A percentile compares a stretch with the other conserved stretches of the same genome.
Evolutionary conservation across 2,797 vertebrate genomes (phyloP).

Genomic region (Acanthurus lineatus): DNA sequence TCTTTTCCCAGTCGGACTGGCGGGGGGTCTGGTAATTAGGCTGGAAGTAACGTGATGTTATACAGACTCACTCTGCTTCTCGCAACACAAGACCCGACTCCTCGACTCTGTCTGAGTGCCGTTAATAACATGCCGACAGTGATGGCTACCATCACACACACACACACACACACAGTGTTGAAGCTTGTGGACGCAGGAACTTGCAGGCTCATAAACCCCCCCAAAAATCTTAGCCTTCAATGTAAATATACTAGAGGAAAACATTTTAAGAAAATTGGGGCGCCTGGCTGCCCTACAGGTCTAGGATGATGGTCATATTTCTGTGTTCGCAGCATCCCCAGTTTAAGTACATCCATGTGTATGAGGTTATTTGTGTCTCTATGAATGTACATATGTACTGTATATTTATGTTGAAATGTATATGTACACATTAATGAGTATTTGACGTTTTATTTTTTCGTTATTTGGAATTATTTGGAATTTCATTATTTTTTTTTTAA

Average conservation of each 20-base stretch:
- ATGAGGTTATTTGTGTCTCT: background rate
- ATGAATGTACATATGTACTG: no score
- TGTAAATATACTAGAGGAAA: background rate
- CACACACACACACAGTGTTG: background rate
- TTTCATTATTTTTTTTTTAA: no score
- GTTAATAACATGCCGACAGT: conserved; percentile 17
- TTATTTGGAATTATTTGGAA: background rate
- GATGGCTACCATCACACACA: conserved; percentile 11
- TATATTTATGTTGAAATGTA: background rate
- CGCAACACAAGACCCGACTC: conserved; percentile 40
- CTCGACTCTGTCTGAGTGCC: conserved; percentile 24
- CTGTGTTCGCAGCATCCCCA: background rate
- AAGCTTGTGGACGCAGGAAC: conserved; percentile 2
- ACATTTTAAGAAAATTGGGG: background rate
- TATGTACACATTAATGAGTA: background rate
- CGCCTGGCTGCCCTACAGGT: conserved; percentile 2
- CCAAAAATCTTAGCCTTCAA: background rate
- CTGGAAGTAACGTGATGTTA: conserved; percentile 85
- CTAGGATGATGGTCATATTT: background rate
- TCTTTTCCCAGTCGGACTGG: conserved; percentile 59
- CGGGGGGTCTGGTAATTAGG: conserved; percentile 82
- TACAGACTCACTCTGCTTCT: conserved; percentile 51
- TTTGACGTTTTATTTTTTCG: background rate
- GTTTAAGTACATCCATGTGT: background rate
- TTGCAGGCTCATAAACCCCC: background rate